Evolutionary conservation across 1,140 invertebrate genomes (phyloP), one percentile per base, ranked within the genome.

Genomic region (Thalassaphorura encarpata): DNA sequence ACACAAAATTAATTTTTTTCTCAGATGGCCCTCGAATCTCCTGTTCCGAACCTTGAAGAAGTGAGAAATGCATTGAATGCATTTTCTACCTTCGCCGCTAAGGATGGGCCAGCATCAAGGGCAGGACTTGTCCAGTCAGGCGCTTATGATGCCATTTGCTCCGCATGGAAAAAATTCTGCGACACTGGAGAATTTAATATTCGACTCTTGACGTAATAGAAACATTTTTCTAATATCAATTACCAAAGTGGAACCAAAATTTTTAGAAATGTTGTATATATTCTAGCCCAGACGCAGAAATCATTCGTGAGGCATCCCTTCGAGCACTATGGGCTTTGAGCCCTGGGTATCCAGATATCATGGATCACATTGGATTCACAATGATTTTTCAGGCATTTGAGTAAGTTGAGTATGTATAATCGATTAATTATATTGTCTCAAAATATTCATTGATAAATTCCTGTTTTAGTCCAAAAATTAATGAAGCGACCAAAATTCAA

Each of bases 301-400:
- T 23, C 19, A 23, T 60, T n/a, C 52, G 58, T 8, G 39, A 55
- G 13, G 42, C 36, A 15, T 28, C 52, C 2, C 29, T 51, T 40
- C 5, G 26, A 24, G 52, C 53, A 16, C 29, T 60, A 18, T 18
- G 39, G 8, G 8, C 31, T 3, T 6, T 60, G 1, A 55, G 47
- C 11, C 29, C 39, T n/a, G 58, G 53, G 0, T 52, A 28, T n/a
- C 41, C 58, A 23, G 46, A 60, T n/a, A 52, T 55, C 43, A n/a
- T 60, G 0, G 52, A 55, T 27, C 36, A 42, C 19, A 36, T 23
- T 8, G 49, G 45, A n/a, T 33, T 43, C 5, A 33, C 26, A 18
- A 60, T 60, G 52, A 36, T 60, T 23, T 16, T 48, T 3, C 58
- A 60, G 24, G 52, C 47, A 33, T 40, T 60, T 15, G 47, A 54